phyloP scores from a whole-genome alignment of 2,113 vertebrate genomes.

The Grantiella picta region DNA sequence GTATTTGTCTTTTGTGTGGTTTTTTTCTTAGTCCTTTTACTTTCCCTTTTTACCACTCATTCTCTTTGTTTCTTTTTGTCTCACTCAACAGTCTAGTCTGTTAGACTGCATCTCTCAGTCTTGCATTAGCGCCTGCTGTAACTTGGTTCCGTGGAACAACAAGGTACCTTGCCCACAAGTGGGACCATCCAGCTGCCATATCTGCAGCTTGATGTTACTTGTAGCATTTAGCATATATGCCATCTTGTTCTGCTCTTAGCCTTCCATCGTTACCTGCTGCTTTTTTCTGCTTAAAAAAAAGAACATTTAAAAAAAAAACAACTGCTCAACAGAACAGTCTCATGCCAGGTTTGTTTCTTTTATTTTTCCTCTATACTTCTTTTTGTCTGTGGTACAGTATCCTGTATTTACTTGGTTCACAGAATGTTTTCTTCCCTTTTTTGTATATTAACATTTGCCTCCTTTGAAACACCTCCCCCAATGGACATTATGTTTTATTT shows the following conservation, averaged over 20 bases:
- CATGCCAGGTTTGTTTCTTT: not conserved
- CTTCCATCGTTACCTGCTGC: not conserved
- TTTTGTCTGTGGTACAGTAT: not conserved
- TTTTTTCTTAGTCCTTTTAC: conserved; percentile 8
- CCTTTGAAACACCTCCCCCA: not conserved
- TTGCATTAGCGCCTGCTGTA: conserved; percentile 82
- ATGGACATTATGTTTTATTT: not conserved
- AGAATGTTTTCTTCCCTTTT: not conserved
- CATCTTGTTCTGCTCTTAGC: not conserved
- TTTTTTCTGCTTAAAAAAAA: not conserved
- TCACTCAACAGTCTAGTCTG: conserved; percentile 72
- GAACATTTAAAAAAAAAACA: not conserved
- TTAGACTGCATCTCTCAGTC: conserved; percentile 78
- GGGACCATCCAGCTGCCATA: conserved; percentile 29
- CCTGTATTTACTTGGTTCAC: not conserved
- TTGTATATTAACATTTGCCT: not conserved
- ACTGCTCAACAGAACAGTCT: not conserved
- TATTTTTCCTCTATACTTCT: not conserved
- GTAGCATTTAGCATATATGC: conserved; percentile 6
- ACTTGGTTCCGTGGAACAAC: conserved; percentile 77
- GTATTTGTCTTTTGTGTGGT: not conserved
- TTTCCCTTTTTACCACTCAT: conserved; percentile 32
- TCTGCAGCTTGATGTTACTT: conserved; percentile 38
- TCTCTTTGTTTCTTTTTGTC: conserved; percentile 61
- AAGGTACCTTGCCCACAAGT: conserved; percentile 71